A percentile compares a stretch with the other conserved stretches of the same genome.
phyloP scores from a whole-genome alignment of 2,888 invertebrate species.

The Didymodactylos carnosus region DNA sequence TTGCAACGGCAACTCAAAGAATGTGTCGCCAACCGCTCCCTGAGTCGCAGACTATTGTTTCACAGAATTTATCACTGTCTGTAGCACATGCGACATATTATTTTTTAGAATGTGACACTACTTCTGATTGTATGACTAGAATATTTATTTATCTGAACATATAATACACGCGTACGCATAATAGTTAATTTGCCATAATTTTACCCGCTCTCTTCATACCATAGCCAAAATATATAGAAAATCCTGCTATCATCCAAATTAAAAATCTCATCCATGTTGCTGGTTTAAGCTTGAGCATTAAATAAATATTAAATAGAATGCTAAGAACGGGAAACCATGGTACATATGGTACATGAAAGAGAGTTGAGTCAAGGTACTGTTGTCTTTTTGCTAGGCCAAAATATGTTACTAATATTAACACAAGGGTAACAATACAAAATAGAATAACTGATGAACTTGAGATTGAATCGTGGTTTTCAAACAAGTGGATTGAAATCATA shows the following conservation, averaged over 20 bases:
- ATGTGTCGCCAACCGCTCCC: no score
- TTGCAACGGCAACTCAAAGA: no score
- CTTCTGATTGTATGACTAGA: no score
- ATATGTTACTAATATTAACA: background rate
- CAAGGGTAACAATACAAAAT: background rate
- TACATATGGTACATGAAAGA: constrained; percentile 56
- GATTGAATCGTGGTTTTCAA: background rate
- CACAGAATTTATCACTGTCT: no score
- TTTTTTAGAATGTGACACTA: no score
- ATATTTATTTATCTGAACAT: no score
- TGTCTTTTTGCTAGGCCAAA: background rate
- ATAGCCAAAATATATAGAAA: constrained; percentile 12
- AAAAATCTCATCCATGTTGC: constrained; percentile 64
- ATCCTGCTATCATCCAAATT: constrained; percentile 58
- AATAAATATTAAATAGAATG: constrained; percentile 58
- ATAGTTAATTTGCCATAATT: no score
- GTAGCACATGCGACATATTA: no score
- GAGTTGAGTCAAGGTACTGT: background rate
- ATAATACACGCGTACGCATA: no score
- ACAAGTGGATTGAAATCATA: background rate
- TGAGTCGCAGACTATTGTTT: no score
- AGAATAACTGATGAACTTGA: background rate
- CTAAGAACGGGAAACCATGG: constrained; percentile 61
- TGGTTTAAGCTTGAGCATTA: constrained; percentile 57
- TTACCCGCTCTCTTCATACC: background rate